Evolutionary conservation across 2,113 vertebrate species (phyloP), one percentile per base, ranked within the genome.

Genomic region (Takifugu bimaculatus): DNA sequence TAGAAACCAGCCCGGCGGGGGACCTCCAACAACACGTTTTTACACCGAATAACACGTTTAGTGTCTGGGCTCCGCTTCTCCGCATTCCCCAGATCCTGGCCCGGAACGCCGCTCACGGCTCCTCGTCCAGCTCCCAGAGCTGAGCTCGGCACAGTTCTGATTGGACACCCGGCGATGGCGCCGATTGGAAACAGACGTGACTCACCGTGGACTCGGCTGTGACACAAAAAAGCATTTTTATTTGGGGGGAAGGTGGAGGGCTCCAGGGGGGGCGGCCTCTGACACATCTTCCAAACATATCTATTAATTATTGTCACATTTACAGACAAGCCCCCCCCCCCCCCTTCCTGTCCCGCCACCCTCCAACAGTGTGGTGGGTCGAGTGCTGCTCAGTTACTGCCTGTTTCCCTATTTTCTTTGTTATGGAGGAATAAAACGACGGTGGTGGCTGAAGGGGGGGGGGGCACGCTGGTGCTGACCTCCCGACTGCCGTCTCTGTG

Each of bases 1-100:
- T 95, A 96, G 95, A 94, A 96, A 98, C 96, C 86, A 64, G 87
- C 94, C 90, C 92, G 65, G 92, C 93, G 91, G 96, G 96, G 94
- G 91, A 91, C 89, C 93, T 92, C 4, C 49, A 71, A 29, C 42
- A 43, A 9, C 42, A 43, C 13, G 6, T 43, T 43, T 6, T 43
- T 43, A 13, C 42, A 43, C 6, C 20, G 20, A 20, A 20, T 20
- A 20, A 20, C 20, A 20, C 20, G 20, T 20, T 20, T 20, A 20
- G 20, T 20, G 20, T 20, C 20, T 20, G 20, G 20, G 20, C 20
- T 20, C 20, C 20, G 20, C 20, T 20, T 20, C 20, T 20, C 20
- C 20, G 29, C 29, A 29, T 29, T 29, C 29, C 29, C 29, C 20
- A 20, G 20, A 20, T 20, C 66, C 70, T 6, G 12, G 59, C 50